A percentile compares a stretch with the other conserved stretches of the same genome.
These are phyloP conservation scores for Ambastaia sidthimunki DNA, from an alignment of 2,797 vertebrate genomes.

Conservation along the genomic window DNA sequence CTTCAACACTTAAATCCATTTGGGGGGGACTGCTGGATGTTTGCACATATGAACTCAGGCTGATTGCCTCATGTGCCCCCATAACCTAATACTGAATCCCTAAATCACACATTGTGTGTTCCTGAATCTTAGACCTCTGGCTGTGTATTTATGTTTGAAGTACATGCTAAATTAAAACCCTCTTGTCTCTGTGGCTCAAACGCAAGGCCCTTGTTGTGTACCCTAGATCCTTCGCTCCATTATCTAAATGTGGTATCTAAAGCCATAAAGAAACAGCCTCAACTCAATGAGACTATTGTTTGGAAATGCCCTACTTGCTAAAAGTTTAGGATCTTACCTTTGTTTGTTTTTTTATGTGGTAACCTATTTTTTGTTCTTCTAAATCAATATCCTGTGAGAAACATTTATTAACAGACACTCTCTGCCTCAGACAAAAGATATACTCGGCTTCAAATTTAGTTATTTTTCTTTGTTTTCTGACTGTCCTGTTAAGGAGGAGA, in stretches of 20 bases:
- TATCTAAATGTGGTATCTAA: constrained; percentile 10
- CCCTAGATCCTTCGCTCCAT: background rate
- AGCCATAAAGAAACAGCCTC: constrained; percentile 26
- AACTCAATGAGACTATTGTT: constrained; percentile 17
- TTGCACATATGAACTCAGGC: constrained; percentile 51
- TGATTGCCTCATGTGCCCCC: constrained; percentile 35
- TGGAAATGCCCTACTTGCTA: constrained; percentile 11
- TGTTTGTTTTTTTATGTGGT: constrained; percentile 6
- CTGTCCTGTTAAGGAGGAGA: constrained; percentile 26
- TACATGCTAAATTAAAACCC: background rate
- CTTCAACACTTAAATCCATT: constrained; percentile 21
- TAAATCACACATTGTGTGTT: constrained; percentile 5
- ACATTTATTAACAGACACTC: constrained; percentile 27
- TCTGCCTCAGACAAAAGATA: constrained; percentile 40
- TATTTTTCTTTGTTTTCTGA: constrained; percentile 12
- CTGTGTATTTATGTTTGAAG: constrained; percentile 8
- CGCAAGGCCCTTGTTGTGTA: background rate
- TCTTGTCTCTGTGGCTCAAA: background rate
- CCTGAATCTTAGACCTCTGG: constrained; percentile 2
- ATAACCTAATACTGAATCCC: constrained; percentile 27
- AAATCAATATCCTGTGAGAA: constrained; percentile 35
- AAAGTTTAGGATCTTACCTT: constrained; percentile 5
- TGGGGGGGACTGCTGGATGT: constrained; percentile 34
- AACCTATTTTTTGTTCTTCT: constrained; percentile 21
- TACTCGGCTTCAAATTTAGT: constrained; percentile 20